Base-by-base conservation (phyloP, 1,140 invertebrate genomes). In the Hormaphis cornu region DNA sequence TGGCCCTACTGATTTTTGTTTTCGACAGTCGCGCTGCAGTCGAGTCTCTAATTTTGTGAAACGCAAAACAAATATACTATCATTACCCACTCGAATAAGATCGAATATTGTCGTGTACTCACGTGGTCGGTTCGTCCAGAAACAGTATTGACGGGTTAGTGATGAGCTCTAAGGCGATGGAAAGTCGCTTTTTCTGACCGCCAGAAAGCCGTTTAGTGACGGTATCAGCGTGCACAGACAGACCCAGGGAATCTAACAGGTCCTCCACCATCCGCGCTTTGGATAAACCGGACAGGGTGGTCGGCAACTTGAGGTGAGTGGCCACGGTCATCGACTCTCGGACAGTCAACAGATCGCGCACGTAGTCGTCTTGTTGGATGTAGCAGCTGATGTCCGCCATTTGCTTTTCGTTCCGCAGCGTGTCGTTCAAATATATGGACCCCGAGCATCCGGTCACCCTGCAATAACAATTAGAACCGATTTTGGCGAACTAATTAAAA, bases 341-440 rank as follows among this genome's bases (percentile, higher is more conserved):
- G 0, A 95, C 90, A 0, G 89, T 91, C 2, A 97, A 82, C 73
- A 90, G 82, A 0, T 89, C 85, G 70, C 93, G 87, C 7, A 97
- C 80, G 73, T 87, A 83, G 74, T 95, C 91, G 73, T 95, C 87
- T 78, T 96, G 93, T 79, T 92, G 90, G 70, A 96, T 95, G 76
- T 95, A 97, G 69, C 90, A 91, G 0, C 91, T 91, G 73, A 89
- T 84, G 75, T 89, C 85, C 37, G 91, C 83, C 76, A 95, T 96
- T 10, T 78, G 76, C 8, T 83, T 75, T 53, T 84, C 73, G 70
- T 86, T 83, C 48, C 86, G 82, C 28, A 82, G 82, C 76, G 91
- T 85, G 18, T 90, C 90, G 75, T 95, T 95, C 73, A 91, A 88
- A 44, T 88, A 76, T 46, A 91, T 86, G n/a, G 86, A 85, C 10